A percentile compares a stretch with the other conserved stretches of the same genome.
phyloP scores from a whole-genome alignment of 1,140 invertebrate species.

The Tenebrio molitor region DNA sequence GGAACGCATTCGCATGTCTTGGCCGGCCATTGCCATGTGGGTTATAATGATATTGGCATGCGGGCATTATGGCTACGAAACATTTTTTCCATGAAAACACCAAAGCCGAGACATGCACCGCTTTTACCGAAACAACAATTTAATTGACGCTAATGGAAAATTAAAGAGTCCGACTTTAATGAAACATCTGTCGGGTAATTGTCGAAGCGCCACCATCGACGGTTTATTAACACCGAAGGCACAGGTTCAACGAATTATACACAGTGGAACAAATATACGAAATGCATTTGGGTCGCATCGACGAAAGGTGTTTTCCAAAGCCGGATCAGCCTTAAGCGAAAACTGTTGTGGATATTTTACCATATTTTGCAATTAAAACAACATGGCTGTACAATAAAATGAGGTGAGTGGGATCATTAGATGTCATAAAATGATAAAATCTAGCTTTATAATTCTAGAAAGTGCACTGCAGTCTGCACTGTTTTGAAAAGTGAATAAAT shows the following conservation, averaged over 20 bases:
- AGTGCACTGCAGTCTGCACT: too few relatives aligned
- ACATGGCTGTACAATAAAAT: too few relatives aligned
- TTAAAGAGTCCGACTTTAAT: neutral
- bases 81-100: neutral
- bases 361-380: too few relatives aligned
- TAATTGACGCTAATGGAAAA: constrained; percentile 10
- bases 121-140: constrained; percentile 11
- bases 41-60: constrained; percentile 24
- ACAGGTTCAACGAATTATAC: neutral
- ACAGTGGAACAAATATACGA: too few relatives aligned
- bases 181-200: constrained; percentile 1
- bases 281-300: too few relatives aligned
- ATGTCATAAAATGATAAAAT: too few relatives aligned
- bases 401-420: too few relatives aligned
- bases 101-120: neutral
- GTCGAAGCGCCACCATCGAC: neutral
- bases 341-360: too few relatives aligned
- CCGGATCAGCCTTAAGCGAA: too few relatives aligned
- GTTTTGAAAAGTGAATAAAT: too few relatives aligned
- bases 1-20: constrained; percentile 30
- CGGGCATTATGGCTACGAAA: constrained; percentile 10
- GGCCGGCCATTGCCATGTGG: neutral
- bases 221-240: neutral
- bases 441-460: too few relatives aligned
- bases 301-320: too few relatives aligned